phyloP scores from a whole-genome alignment of 2,797 vertebrate genomes.

The Poeciliopsis presidionis region DNA sequence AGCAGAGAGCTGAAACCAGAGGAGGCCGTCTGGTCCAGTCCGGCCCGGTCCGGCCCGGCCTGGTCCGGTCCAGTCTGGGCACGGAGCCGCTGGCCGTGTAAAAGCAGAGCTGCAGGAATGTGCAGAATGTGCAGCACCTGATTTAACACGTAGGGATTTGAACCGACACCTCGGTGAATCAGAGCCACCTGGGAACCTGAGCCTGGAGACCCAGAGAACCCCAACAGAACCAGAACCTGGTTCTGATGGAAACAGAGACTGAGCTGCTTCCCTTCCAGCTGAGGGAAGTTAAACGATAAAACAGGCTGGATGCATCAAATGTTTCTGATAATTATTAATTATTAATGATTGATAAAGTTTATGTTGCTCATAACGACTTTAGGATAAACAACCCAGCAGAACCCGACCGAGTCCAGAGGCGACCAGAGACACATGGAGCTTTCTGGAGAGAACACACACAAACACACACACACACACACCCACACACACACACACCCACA shows the following conservation, averaged over 20 bases:
- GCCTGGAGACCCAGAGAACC: background rate
- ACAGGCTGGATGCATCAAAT: no score
- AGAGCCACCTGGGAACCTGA: background rate
- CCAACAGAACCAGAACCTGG: background rate
- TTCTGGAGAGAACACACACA: no score
- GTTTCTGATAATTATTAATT: no score
- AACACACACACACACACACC: no score
- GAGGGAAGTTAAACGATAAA: background rate
- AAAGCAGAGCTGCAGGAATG: constrained; percentile 42
- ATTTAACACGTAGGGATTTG: constrained; percentile 52
- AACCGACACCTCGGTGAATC: constrained; percentile 16
- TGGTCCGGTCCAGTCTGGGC: background rate
- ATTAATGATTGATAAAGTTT: no score
- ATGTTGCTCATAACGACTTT: no score
- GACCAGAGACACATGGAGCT: no score
- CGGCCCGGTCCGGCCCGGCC: no score
- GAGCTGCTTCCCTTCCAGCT: background rate
- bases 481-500: no score
- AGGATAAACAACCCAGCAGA: no score
- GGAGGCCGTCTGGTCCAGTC: constrained; percentile 5
- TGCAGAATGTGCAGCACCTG: constrained; percentile 53
- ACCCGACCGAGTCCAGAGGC: no score
- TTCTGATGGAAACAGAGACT: background rate
- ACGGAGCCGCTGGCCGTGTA: constrained; percentile 18
- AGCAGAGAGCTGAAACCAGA: background rate